Evolutionary conservation across 2,888 invertebrate genomes (phyloP), one percentile per base, ranked within the genome.

Genomic region (Cataglyphis albicans): DNA sequence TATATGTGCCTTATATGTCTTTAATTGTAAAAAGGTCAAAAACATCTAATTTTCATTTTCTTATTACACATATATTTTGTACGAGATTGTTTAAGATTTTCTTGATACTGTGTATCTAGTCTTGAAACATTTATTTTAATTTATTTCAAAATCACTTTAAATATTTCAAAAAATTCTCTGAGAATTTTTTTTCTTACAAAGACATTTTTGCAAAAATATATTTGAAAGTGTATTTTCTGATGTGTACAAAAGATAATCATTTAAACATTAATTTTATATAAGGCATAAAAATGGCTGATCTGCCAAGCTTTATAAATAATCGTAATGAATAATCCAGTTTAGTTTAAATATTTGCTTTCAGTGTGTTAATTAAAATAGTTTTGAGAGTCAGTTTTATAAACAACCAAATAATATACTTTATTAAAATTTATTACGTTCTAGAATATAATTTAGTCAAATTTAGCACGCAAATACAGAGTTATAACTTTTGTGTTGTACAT

Each of bases 361-460:
- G 21, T 48, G 21, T 59, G 15, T 75, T 55, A 65, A 64, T 81
- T 41, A 12, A 81, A 55, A 0, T 0, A 3, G 67, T 67, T 35
- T 67, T 29, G n/a, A 55, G 55, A 41, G 18, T 81, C 63, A 3
- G 21, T 64, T 82, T 55, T 52, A 52, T 63, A 41, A 25, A 70
- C 5, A 82, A 81, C 38, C 57, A 74, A 52, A 55, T 68, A 38
- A 75, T 74, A 67, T 38, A 12, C 68, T 67, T 78, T 4, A 73
- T 81, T 82, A 67, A 55, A 15, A 18, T 25, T 25, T 70, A 61
- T 38, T 25, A 75, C 76, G 9, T 74, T 83, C 78, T 72, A 61
- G 44, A 35, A 81, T 61, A 68, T 70, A 73, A 59, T 35, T 38
- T 64, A 55, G 38, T 12, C 15, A 38, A 10, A 38, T 75, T 15